Conservation (phyloP, 2,797 vertebrate genomes). For the Trematocara caparti region DNA sequence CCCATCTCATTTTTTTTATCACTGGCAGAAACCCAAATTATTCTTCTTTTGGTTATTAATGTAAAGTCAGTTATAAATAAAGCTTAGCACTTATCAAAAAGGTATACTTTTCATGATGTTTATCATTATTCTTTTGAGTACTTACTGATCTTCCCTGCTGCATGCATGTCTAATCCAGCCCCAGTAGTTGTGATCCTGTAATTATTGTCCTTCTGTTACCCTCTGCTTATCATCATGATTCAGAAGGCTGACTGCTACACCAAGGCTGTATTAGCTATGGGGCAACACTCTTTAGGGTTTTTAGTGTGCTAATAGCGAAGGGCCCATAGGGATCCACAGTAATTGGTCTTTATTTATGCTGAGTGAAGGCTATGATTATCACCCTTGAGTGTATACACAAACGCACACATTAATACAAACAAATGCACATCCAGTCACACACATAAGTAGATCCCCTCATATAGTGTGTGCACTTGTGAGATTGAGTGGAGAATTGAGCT, state of each 20-base stretch:
- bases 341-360: slow-evolving; percentile 79
- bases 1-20: neutral
- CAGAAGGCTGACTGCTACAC: slow-evolving; percentile 50
- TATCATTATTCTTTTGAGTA: neutral
- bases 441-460: slow-evolving; percentile 26
- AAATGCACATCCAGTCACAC: neutral
- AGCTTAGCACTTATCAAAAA: neutral
- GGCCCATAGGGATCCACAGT: slow-evolving; percentile 66
- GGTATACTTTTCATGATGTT: neutral
- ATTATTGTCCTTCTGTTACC: slow-evolving; percentile 41
- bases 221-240: slow-evolving; percentile 59
- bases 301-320: slow-evolving; percentile 68
- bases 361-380: slow-evolving; percentile 77
- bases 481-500: slow-evolving; percentile 66
- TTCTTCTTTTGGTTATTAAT: neutral
- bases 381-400: slow-evolving; percentile 61
- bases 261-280: slow-evolving; percentile 50
- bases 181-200: slow-evolving; percentile 12
- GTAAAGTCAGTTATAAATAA: neutral
- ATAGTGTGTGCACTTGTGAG: slow-evolving; percentile 40
- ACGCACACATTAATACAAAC: slow-evolving; percentile 32
- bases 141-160: neutral
- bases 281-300: slow-evolving; percentile 69
- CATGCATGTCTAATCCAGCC: neutral
- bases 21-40: neutral